Conservation (phyloP, 1,140 invertebrate species). For the Druon quercuslanigerum region DNA sequence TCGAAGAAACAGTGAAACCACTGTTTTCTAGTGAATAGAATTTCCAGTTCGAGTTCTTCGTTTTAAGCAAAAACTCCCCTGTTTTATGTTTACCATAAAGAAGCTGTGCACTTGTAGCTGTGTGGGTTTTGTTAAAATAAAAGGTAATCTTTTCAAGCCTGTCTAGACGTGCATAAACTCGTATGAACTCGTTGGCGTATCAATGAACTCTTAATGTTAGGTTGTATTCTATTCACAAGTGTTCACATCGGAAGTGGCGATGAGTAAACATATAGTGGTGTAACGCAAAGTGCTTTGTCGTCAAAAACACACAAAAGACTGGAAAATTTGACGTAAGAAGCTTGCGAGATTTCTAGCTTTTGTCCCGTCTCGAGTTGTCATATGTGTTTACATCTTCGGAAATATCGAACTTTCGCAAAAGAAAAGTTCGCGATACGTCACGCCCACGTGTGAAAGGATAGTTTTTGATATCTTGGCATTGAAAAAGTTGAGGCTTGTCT, state of each 20-base stretch:
- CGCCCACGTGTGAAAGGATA: constrained; percentile 26
- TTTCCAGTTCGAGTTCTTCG: not conserved
- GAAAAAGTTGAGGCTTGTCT: constrained; percentile 4
- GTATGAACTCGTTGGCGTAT: not conserved
- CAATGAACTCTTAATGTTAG: constrained; percentile 8
- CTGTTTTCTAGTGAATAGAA: constrained; percentile 8
- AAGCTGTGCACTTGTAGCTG: constrained; percentile 5
- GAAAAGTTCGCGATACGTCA: not conserved
- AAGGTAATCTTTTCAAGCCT: constrained; percentile 24
- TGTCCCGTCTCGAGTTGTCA: not conserved
- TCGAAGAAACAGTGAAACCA: not conserved
- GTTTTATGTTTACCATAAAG: constrained; percentile 6
- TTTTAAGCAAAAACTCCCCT: constrained; percentile 6
- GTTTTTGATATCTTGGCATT: constrained; percentile 11
- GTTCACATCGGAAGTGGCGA: not conserved
- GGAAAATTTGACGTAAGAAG: not conserved
- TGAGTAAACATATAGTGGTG: constrained; percentile 15
- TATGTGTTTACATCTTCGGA: not conserved
- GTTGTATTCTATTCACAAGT: not conserved
- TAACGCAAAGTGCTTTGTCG: not conserved
- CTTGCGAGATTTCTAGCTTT: not conserved
- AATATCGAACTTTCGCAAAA: not conserved
- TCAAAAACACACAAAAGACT: not conserved
- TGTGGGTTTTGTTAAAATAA: constrained; percentile 29
- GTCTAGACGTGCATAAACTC: constrained; percentile 20